Conservation (phyloP, 2,888 invertebrate genomes). For the Tridacna gigas region DNA sequence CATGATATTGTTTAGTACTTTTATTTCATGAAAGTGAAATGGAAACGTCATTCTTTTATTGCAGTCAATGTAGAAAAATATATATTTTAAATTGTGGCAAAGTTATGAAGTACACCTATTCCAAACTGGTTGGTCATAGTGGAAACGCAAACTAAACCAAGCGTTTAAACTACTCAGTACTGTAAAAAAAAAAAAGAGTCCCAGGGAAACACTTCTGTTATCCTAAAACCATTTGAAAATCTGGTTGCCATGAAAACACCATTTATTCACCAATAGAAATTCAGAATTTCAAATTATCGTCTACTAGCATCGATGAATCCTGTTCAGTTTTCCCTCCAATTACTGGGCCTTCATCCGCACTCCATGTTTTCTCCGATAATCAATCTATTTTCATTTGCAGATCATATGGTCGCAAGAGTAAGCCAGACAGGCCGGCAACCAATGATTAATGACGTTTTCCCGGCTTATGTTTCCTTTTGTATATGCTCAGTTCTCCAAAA, state of each 20-base stretch:
- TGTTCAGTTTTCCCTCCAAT: slow-evolving; percentile 36
- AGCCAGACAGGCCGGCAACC: slow-evolving; percentile 52
- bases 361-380: slow-evolving; percentile 56
- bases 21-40: no score
- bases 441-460: slow-evolving; percentile 56
- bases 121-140: no score
- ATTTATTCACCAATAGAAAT: slow-evolving; percentile 35
- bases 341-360: slow-evolving; percentile 56
- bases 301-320: slow-evolving; percentile 17
- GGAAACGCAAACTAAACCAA: background rate
- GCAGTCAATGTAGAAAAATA: no score
- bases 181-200: background rate
- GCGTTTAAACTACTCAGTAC: background rate
- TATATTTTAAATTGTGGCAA: no score
- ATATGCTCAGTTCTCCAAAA: slow-evolving; percentile 18
- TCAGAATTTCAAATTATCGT: slow-evolving; percentile 34
- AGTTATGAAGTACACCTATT: no score
- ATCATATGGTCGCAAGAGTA: slow-evolving; percentile 57
- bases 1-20: no score
- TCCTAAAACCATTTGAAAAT: slow-evolving; percentile 7
- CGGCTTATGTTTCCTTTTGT: slow-evolving; percentile 27
- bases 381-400: slow-evolving; percentile 68
- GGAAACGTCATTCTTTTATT: no score
- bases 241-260: slow-evolving; percentile 21
- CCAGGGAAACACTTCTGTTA: background rate